Evolutionary conservation across 2,113 vertebrate genomes (phyloP), one percentile per base, ranked within the genome.

Genomic region (Hippoglossus stenolepis): DNA sequence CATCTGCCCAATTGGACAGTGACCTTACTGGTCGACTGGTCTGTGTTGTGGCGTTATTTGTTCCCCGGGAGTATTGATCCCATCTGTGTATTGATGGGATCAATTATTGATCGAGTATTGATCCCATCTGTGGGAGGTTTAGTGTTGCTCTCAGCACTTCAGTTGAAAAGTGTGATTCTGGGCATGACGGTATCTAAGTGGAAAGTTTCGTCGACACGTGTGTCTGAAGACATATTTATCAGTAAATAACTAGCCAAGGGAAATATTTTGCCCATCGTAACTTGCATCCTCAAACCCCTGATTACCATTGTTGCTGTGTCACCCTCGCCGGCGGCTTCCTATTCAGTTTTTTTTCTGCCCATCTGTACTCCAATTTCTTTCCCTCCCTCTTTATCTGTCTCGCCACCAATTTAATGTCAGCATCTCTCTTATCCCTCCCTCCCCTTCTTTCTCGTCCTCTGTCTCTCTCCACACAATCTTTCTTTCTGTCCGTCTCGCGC

Each of bases 91-190:
- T n/a, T n/a, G n/a, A n/a, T n/a, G n/a, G n/a, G n/a, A n/a, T n/a
- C n/a, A n/a, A n/a, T n/a, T n/a, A n/a, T n/a, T n/a, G n/a, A n/a
- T n/a, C n/a, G 70, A 43, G 60, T 91, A 94, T 94, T 76, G 93
- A 94, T 92, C 85, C 68, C 57, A 63, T 90, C 90, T 88, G 88
- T 81, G 85, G 89, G 85, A 77, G 90, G 89, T 85, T 89, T 83
- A 70, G 82, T 89, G 85, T 90, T 90, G 67, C 82, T 79, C 69
- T 74, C 82, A 54, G 26, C 62, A 18, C 73, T 71, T 68, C 65
- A 70, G 60, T 53, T 26, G 45, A 66, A 78, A 65, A 51, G 49
- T 35, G 68, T 43, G 28, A 87, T 76, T 79, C 75, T 64, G 60
- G 77, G 51, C 47, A 77, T 21, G 67, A 68, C 1, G 40, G 21